phyloP scores from a whole-genome alignment of 2,113 vertebrate species.

The Hydrochoerus hydrochaeris region DNA sequence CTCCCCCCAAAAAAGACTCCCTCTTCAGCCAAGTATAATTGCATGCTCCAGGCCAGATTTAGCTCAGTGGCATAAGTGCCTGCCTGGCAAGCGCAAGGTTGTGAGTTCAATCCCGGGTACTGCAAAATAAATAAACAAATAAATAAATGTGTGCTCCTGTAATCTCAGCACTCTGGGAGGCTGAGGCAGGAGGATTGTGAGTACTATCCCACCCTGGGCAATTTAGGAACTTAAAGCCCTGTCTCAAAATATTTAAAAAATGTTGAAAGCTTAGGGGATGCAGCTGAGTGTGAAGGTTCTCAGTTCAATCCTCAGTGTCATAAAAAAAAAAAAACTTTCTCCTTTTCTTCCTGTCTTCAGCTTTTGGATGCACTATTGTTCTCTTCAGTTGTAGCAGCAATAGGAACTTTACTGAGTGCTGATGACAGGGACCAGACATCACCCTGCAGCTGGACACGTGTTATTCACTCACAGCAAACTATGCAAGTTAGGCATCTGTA shows the following conservation, averaged over 20 bases:
- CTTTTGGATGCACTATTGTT: neutral
- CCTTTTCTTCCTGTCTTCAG: neutral
- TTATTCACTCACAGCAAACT: neutral
- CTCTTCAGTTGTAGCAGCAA: neutral
- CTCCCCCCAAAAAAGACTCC: no score
- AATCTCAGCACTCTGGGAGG: neutral
- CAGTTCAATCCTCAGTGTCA: neutral
- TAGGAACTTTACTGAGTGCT: neutral
- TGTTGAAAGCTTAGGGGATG: no score
- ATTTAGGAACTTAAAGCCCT: neutral
- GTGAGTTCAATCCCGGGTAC: no score
- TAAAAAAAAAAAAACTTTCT: no score
- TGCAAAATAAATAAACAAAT: no score
- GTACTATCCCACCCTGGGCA: neutral
- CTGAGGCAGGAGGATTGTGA: neutral
- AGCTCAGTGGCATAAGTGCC: no score
- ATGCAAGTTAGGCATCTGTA: neutral
- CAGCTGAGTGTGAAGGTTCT: neutral
- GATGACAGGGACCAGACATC: neutral
- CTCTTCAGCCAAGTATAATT: neutral
- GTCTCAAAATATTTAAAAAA: neutral
- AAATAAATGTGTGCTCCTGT: no score
- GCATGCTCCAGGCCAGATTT: no score
- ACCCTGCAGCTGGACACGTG: neutral
- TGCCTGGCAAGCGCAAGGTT: no score